phyloP scores from a whole-genome alignment of 2,113 vertebrate genomes.

The Acinonyx jubatus region DNA sequence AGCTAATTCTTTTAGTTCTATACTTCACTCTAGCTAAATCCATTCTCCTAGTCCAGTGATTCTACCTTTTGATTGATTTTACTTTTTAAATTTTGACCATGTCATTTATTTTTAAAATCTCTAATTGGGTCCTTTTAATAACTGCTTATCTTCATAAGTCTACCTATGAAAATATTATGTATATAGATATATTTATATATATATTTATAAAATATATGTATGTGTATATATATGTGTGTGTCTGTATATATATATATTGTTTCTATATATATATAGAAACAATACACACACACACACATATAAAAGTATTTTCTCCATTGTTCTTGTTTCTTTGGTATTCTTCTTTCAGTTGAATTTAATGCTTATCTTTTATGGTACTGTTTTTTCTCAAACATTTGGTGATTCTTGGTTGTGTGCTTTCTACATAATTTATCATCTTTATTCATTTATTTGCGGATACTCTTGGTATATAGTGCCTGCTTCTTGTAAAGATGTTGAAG shows the following conservation, averaged over 20 bases:
- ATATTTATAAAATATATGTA: too few species aligned
- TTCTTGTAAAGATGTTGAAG: neutral
- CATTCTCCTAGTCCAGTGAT: neutral
- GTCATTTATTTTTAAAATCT: neutral
- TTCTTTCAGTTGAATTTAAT: neutral
- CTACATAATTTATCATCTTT: neutral
- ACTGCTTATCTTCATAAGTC: neutral
- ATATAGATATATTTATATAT: neutral
- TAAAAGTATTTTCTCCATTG: neutral
- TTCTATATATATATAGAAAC: too few species aligned
- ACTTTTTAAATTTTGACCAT: neutral
- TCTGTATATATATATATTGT: too few species aligned
- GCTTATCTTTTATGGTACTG: neutral
- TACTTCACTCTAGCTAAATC: neutral
- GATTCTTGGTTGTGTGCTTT: neutral
- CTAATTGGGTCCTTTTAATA: neutral
- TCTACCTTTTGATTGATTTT: neutral
- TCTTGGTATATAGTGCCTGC: neutral
- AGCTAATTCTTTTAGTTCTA: neutral
- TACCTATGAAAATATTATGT: neutral
- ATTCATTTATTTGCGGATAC: neutral
- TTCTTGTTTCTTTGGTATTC: neutral
- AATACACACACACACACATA: too few species aligned
- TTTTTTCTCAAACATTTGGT: neutral
- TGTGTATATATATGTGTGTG: too few species aligned